A percentile compares a stretch with the other conserved stretches of the same genome.
Conservation (phyloP, 2,113 vertebrate genomes). For the Dissostichus mawsoni region DNA sequence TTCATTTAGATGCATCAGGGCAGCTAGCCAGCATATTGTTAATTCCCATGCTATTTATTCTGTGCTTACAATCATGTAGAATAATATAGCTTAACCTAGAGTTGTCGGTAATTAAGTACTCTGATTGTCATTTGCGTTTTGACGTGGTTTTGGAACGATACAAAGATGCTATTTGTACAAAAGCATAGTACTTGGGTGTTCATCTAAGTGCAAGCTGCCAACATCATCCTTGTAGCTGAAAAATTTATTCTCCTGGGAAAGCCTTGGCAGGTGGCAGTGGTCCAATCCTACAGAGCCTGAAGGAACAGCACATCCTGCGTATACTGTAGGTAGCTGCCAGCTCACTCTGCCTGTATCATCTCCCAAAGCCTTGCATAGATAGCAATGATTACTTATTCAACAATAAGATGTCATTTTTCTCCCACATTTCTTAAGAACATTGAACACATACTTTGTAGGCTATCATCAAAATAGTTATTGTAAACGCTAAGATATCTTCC, state of each 20-base stretch:
- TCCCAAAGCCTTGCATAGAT: conserved; percentile 38
- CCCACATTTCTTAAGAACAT: not conserved
- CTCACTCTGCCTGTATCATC: conserved; percentile 51
- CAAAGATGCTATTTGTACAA: conserved; percentile 32
- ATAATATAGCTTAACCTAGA: conserved; percentile 59
- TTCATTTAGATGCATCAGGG: conserved; percentile 49
- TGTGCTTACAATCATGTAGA: conserved; percentile 35
- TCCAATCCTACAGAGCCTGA: conserved; percentile 64
- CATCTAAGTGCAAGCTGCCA: conserved; percentile 61
- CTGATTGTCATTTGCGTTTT: conserved; percentile 66
- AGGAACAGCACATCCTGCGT: conserved; percentile 65
- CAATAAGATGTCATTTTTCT: not conserved
- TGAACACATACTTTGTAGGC: not conserved
- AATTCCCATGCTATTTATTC: conserved; percentile 36
- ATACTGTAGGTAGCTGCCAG: conserved; percentile 55
- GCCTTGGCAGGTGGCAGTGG: conserved; percentile 64
- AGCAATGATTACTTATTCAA: conserved; percentile 51
- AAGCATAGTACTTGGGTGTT: conserved; percentile 62
- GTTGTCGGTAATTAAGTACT: conserved; percentile 70
- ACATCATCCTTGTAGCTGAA: conserved; percentile 56
- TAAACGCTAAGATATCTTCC: too few relatives aligned
- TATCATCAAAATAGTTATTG: too few relatives aligned
- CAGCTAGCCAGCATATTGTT: conserved; percentile 44
- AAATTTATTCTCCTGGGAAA: conserved; percentile 61
- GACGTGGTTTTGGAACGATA: conserved; percentile 53